These are phyloP conservation scores for Volucella inanis DNA, from an alignment of 2,888 invertebrate species.

Conservation along the genomic window DNA sequence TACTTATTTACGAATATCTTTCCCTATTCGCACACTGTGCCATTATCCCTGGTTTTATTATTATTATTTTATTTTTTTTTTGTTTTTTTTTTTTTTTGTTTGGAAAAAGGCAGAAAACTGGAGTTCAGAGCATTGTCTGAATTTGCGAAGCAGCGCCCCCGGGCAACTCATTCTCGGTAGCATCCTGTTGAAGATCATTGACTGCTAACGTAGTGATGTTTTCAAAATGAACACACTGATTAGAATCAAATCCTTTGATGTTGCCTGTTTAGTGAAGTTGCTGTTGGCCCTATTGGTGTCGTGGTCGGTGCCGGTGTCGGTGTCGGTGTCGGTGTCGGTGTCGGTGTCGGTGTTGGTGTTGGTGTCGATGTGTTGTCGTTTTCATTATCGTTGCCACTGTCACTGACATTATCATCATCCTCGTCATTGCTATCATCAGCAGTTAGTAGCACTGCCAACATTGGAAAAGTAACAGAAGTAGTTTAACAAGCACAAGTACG, in stretches of 20 bases:
- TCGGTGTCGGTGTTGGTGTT: no score
- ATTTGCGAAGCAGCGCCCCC: background rate
- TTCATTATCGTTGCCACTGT: no score
- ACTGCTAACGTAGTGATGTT: constrained; percentile 66
- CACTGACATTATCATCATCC: background rate
- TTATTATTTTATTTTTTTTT: no score
- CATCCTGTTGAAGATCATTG: constrained; percentile 49
- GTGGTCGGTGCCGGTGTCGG: background rate
- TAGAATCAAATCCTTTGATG: constrained; percentile 70
- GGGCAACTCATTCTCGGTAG: constrained; percentile 5
- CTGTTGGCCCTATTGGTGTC: no score
- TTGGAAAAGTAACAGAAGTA: constrained; percentile 10
- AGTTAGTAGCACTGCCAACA: no score
- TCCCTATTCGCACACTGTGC: background rate
- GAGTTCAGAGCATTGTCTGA: constrained; percentile 20
- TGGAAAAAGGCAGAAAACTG: background rate
- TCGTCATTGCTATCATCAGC: constrained; percentile 29
- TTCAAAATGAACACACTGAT: constrained; percentile 63
- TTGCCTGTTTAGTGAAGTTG: constrained; percentile 41
- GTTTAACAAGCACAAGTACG: constrained; percentile 33
- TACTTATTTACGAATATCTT: background rate
- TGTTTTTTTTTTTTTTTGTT: background rate
- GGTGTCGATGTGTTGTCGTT: no score
- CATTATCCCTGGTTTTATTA: background rate
- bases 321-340: no score